Evolutionary conservation across 2,797 vertebrate genomes (phyloP).

Genomic region (Arctocebus calabarensis): DNA sequence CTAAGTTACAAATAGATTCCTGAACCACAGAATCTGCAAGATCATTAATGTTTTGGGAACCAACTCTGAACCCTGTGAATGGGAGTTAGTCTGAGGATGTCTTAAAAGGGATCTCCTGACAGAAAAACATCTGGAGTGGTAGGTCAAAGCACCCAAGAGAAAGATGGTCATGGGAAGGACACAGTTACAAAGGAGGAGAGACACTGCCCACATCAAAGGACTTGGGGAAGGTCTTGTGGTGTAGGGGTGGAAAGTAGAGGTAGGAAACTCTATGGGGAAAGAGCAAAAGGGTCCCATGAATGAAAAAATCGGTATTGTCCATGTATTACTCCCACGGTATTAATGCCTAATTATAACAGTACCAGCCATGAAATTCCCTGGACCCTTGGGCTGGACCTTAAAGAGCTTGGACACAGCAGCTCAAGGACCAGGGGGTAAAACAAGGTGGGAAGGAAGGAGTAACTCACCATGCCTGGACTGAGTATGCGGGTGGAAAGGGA

Average conservation of each 20-base stretch:
- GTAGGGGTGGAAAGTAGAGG: too few species aligned
- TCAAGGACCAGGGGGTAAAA: not conserved
- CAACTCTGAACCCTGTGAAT: not conserved
- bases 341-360: not conserved
- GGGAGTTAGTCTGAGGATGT: not conserved
- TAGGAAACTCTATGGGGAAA: not conserved
- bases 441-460: not conserved
- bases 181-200: not conserved
- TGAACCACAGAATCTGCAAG: not conserved
- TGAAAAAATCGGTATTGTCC: not conserved
- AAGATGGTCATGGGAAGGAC: not conserved
- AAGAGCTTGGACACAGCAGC: not conserved
- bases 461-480: not conserved
- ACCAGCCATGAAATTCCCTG: not conserved
- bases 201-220: not conserved
- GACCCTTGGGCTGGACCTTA: not conserved
- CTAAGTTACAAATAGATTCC: not conserved
- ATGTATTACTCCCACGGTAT: not conserved
- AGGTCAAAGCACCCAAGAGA: not conserved
- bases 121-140: not conserved
- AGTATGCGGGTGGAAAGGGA: not conserved
- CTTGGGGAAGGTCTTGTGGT: not conserved
- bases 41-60: not conserved
- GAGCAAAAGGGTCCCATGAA: not conserved
- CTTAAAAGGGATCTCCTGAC: not conserved